These are phyloP conservation scores for Ceratosolen solmsi DNA, from an alignment of 1,140 invertebrate species.

Conservation along the genomic window DNA sequence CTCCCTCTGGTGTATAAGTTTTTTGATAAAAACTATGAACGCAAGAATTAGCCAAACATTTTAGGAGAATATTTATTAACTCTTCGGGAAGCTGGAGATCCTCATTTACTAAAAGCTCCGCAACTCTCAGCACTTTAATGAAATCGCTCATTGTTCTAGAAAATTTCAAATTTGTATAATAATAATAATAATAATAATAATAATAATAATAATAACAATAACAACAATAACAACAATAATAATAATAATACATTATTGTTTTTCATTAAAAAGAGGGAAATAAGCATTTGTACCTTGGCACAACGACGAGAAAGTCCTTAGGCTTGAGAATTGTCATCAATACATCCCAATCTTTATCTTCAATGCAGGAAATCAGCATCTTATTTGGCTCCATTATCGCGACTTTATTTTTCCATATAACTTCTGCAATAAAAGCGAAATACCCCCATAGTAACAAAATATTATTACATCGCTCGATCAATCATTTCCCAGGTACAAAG, in stretches of 20 bases:
- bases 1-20: constrained; percentile 34
- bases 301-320: constrained; percentile 55
- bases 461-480: not conserved
- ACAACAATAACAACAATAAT: not conserved
- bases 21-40: constrained; percentile 55
- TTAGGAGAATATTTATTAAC: constrained; percentile 59
- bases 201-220: no score
- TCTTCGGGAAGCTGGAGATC: constrained; percentile 47
- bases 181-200: not conserved
- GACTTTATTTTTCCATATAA: not conserved
- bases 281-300: constrained; percentile 52
- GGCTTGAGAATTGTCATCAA: constrained; percentile 56
- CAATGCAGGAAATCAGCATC: constrained; percentile 28
- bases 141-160: constrained; percentile 56
- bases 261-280: not conserved
- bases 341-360: constrained; percentile 55
- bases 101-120: constrained; percentile 55
- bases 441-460: not conserved
- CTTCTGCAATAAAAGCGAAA: not conserved
- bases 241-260: not conserved
- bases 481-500: not conserved
- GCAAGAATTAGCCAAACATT: constrained; percentile 66
- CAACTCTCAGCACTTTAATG: constrained; percentile 58
- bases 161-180: no score
- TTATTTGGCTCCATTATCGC: constrained; percentile 39